These are phyloP conservation scores for Itoplectis maculator DNA, from an alignment of 2,888 invertebrate genomes.

Conservation along the genomic window DNA sequence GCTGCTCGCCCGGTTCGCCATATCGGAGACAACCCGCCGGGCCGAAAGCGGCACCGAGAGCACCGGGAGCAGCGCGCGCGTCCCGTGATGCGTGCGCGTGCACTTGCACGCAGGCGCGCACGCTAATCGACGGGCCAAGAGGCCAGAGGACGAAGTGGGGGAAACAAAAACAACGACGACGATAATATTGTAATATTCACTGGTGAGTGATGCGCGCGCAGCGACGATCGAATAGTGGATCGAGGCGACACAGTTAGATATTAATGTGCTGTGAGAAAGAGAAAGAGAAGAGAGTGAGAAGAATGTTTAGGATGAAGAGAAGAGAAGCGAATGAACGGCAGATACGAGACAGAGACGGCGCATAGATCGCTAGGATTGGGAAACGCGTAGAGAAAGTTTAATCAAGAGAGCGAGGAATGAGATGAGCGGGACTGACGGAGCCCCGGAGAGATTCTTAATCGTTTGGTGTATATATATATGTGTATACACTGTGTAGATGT, in stretches of 20 bases:
- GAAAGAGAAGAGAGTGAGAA: neutral
- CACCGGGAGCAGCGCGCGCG: constrained; percentile 32
- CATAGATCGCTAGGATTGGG: constrained; percentile 53
- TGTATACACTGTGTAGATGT: neutral
- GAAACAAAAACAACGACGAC: neutral
- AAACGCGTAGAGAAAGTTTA: constrained; percentile 60
- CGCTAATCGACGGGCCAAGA: constrained; percentile 38
- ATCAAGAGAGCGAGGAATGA: constrained; percentile 43
- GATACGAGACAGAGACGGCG: constrained; percentile 44
- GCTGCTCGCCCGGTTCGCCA: no score
- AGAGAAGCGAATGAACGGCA: constrained; percentile 36
- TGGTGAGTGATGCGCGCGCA: constrained; percentile 11
- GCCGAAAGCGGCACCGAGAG: neutral
- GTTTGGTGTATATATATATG: constrained; percentile 11
- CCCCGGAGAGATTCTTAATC: constrained; percentile 30
- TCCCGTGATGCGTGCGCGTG: constrained; percentile 50
- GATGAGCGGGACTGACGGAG: constrained; percentile 11
- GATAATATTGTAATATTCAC: constrained; percentile 22
- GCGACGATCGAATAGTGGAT: constrained; percentile 33
- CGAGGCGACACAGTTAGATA: constrained; percentile 47
- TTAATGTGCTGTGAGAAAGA: constrained; percentile 15
- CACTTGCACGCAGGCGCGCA: constrained; percentile 34
- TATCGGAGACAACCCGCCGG: neutral
- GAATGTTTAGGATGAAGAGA: neutral
- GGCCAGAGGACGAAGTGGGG: neutral